These are phyloP conservation scores for Teleogryllus occipitalis DNA, from an alignment of 1,140 invertebrate species.

Conservation along the genomic window DNA sequence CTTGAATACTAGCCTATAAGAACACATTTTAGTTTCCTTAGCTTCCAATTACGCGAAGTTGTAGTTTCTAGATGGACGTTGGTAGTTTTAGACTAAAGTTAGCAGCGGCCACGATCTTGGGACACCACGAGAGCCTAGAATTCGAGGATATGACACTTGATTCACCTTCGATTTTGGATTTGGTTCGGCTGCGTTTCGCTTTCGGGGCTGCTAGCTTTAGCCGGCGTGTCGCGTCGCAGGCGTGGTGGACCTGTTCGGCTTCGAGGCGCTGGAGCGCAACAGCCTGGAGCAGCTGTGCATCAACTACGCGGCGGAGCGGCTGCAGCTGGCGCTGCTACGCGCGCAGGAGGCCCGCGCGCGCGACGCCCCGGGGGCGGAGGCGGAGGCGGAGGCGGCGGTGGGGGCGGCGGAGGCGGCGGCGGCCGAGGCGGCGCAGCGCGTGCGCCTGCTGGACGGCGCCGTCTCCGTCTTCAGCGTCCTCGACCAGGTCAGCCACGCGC, in stretches of 20 bases:
- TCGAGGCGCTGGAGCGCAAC: conserved; percentile 65
- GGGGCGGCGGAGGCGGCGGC: conserved; percentile 36
- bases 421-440: conserved; percentile 34
- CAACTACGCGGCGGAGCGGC: conserved; percentile 62
- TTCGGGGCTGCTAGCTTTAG: not conserved
- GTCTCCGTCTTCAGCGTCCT: conserved; percentile 31
- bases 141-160: not conserved
- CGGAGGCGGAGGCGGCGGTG: not conserved
- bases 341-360: conserved; percentile 45
- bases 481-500: no score
- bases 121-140: no score
- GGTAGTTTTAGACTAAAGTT: not conserved
- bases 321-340: conserved; percentile 56
- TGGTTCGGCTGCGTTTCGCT: not conserved
- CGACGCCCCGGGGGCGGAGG: conserved; percentile 41
- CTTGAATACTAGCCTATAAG: no score
- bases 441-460: conserved; percentile 36
- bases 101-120: not conserved
- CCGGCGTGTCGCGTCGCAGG: conserved; percentile 27
- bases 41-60: no score
- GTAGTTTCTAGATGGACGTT: no score
- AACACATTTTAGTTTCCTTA: no score
- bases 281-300: conserved; percentile 69
- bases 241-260: conserved; percentile 64
- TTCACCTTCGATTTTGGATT: not conserved